Conservation (phyloP, 1,140 invertebrate species). For the Cardiocondyla obscurior region DNA sequence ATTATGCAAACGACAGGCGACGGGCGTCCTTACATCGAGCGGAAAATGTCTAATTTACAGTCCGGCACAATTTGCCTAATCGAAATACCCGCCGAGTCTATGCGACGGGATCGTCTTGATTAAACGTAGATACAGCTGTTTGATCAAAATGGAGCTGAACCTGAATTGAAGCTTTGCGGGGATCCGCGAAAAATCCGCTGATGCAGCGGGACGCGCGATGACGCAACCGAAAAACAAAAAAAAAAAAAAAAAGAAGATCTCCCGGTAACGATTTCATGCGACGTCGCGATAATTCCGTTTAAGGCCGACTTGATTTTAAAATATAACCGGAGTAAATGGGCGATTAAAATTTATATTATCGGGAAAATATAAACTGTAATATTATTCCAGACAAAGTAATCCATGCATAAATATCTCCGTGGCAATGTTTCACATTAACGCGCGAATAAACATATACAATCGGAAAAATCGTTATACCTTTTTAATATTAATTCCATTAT, state of each 20-base stretch:
- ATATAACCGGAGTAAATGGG: neutral
- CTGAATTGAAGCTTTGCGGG: conserved; percentile 12
- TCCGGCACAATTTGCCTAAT: conserved; percentile 25
- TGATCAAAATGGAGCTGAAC: conserved; percentile 7
- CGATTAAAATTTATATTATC: neutral
- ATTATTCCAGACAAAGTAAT: neutral
- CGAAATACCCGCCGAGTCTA: neutral
- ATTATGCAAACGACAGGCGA: conserved; percentile 57
- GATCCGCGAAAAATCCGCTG: conserved; percentile 4
- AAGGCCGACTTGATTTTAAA: neutral
- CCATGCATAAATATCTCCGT: neutral
- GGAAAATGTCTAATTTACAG: conserved; percentile 59
- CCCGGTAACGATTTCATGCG: neutral
- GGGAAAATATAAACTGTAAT: neutral
- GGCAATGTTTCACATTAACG: neutral
- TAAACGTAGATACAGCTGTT: conserved; percentile 23
- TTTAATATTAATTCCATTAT: neutral
- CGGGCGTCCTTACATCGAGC: neutral
- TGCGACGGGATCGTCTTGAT: conserved; percentile 5
- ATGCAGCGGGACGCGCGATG: neutral
- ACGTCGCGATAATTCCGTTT: neutral
- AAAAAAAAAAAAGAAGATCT: too few relatives aligned
- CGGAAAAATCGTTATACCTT: neutral
- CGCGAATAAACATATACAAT: neutral
- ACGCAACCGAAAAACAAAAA: neutral